phyloP scores from a whole-genome alignment of 2,888 invertebrate species.

The Aproaerema taeniolella region DNA sequence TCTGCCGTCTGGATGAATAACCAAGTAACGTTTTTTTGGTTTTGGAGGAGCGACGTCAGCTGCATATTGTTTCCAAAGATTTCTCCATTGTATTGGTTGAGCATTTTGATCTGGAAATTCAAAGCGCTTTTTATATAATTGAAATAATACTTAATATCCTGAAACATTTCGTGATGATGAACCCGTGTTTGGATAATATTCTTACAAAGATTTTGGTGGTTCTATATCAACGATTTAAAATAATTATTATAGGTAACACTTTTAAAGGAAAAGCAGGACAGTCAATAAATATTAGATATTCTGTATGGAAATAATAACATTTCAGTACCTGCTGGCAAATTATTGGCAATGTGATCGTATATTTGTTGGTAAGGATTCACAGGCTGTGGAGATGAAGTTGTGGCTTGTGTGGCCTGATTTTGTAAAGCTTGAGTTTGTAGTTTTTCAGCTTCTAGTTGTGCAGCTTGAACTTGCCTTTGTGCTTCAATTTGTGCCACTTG shows the following conservation, averaged over 20 bases:
- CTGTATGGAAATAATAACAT: too few species aligned
- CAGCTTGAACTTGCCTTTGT: neutral
- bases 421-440: neutral
- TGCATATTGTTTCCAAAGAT: neutral
- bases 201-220: neutral
- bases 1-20: slow-evolving; percentile 41
- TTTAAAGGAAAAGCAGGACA: too few species aligned
- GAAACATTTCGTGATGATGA: neutral
- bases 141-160: neutral
- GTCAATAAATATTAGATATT: too few species aligned
- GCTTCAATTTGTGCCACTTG: neutral
- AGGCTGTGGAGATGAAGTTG: neutral
- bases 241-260: neutral
- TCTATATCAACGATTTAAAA: neutral
- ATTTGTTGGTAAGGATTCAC: slow-evolving; percentile 5
- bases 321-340: too few species aligned
- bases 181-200: neutral
- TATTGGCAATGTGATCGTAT: slow-evolving; percentile 15
- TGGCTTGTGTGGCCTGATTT: neutral
- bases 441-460: neutral
- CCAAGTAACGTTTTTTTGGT: slow-evolving; percentile 28
- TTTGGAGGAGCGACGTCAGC: slow-evolving; percentile 22
- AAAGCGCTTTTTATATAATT: too few species aligned
- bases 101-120: neutral
- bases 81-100: neutral